phyloP scores from a whole-genome alignment of 2,888 invertebrate genomes.

The Oithona nana region DNA sequence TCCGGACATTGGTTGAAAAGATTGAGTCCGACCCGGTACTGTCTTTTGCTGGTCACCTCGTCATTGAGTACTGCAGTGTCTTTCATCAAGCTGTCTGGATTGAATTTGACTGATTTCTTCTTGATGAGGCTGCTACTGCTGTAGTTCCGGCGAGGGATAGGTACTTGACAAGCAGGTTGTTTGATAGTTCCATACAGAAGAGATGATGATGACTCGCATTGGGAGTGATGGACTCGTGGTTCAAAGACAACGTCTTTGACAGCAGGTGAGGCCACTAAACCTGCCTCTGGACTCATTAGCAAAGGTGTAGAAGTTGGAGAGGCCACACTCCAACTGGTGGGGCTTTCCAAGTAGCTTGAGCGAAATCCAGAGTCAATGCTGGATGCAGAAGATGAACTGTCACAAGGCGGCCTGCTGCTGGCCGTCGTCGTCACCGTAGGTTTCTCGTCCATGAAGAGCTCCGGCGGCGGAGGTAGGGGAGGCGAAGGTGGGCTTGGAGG shows the following conservation, averaged over 20 bases:
- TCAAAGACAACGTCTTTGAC: neutral
- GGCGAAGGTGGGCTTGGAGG: neutral
- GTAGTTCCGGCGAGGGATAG: neutral
- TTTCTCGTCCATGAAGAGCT: neutral
- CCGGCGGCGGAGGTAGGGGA: neutral
- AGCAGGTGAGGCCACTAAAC: neutral
- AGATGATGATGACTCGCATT: neutral
- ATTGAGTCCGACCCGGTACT: constrained; percentile 92
- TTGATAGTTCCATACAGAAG: neutral
- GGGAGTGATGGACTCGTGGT: neutral
- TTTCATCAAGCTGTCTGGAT: too few relatives aligned
- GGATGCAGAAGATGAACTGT: constrained; percentile 1
- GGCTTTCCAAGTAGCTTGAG: neutral
- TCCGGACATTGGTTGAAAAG: constrained; percentile 95
- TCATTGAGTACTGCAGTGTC: neutral
- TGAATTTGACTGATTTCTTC: neutral
- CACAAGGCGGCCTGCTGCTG: neutral
- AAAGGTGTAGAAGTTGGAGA: neutral
- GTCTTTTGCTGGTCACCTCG: constrained; percentile 81
- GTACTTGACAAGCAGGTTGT: too few relatives aligned
- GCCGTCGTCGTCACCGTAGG: neutral
- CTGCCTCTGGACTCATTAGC: neutral
- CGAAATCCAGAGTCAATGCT: constrained; percentile 9
- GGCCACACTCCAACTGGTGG: neutral
- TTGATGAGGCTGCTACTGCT: neutral